These are phyloP conservation scores for Drosophila malerkotliana DNA, from an alignment of 1,140 invertebrate species.

Conservation along the genomic window DNA sequence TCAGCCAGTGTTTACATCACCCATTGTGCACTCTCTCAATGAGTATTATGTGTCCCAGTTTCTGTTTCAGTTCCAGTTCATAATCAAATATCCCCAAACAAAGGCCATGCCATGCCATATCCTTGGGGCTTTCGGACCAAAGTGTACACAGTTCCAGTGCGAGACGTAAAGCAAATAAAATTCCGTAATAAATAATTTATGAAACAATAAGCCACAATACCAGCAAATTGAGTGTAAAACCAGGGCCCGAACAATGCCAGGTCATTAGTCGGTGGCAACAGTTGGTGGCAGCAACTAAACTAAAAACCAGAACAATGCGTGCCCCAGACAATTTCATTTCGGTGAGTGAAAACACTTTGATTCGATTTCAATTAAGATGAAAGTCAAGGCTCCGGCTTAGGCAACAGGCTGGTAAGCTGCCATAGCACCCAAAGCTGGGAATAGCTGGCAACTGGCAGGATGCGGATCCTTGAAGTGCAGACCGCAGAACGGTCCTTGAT, in stretches of 20 bases:
- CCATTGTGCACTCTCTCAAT: slow-evolving; percentile 3
- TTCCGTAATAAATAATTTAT: slow-evolving; percentile 73
- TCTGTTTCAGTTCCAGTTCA: not conserved
- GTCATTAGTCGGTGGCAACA: slow-evolving; percentile 65
- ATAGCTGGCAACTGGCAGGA: slow-evolving; percentile 20
- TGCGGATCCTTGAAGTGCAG: slow-evolving; percentile 1
- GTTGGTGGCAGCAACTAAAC: slow-evolving; percentile 16
- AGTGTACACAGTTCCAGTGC: too few species aligned
- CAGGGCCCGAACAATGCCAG: slow-evolving; percentile 57
- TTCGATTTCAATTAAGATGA: slow-evolving; percentile 82
- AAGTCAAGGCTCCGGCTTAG: slow-evolving; percentile 27
- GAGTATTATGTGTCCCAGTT: slow-evolving; percentile 6
- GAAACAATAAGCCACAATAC: slow-evolving; percentile 62
- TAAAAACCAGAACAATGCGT: slow-evolving; percentile 44
- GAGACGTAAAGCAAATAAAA: slow-evolving; percentile 42
- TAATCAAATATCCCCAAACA: slow-evolving; percentile 27
- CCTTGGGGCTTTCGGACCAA: not conserved
- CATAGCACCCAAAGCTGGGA: not conserved
- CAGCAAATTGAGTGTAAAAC: slow-evolving; percentile 75
- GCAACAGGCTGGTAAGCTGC: slow-evolving; percentile 2
- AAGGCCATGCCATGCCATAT: slow-evolving; percentile 14
- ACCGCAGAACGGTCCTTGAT: slow-evolving; percentile 56
- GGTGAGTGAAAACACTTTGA: slow-evolving; percentile 76
- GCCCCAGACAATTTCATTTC: slow-evolving; percentile 72
- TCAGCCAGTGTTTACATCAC: slow-evolving; percentile 1